These are phyloP conservation scores for Sisyra nigra DNA, from an alignment of 2,888 invertebrate species.

Conservation along the genomic window DNA sequence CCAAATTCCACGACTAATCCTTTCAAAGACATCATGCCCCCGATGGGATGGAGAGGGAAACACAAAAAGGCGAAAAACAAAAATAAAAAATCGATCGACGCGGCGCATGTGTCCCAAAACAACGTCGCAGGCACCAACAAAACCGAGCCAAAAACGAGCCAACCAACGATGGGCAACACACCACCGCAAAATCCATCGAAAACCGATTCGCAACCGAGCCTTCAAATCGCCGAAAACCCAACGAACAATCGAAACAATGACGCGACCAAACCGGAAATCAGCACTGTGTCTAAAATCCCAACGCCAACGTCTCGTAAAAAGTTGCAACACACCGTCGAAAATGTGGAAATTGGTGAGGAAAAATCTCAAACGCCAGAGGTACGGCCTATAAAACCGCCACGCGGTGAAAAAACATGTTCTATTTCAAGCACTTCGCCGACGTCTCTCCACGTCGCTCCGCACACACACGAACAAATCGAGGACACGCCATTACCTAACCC, in stretches of 20 bases:
- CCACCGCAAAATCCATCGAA: background rate
- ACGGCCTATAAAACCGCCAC: slow-evolving; percentile 8
- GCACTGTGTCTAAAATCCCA: background rate
- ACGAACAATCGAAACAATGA: background rate
- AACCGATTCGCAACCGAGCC: background rate
- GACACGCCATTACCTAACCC: background rate
- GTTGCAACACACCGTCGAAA: background rate
- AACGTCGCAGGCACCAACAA: background rate
- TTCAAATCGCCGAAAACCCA: too few relatives aligned
- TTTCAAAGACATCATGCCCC: slow-evolving; percentile 3
- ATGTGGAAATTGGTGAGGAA: background rate
- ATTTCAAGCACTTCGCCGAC: background rate
- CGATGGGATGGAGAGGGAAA: slow-evolving; percentile 6
- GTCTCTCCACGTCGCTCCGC: too few relatives aligned
- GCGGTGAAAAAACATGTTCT: slow-evolving; percentile 4
- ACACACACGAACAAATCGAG: too few relatives aligned
- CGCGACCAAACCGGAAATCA: background rate
- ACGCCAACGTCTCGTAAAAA: background rate
- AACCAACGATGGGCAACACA: background rate
- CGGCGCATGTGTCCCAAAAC: background rate
- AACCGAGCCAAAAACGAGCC: background rate
- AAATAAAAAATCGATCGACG: slow-evolving; percentile 1
- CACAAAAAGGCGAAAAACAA: slow-evolving; percentile 1
- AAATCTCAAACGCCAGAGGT: background rate
- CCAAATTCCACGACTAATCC: background rate